A percentile compares a stretch with the other conserved stretches of the same genome.
Evolutionary conservation across 2,888 invertebrate species (phyloP).

Genomic region (Ephialtes manifestator): DNA sequence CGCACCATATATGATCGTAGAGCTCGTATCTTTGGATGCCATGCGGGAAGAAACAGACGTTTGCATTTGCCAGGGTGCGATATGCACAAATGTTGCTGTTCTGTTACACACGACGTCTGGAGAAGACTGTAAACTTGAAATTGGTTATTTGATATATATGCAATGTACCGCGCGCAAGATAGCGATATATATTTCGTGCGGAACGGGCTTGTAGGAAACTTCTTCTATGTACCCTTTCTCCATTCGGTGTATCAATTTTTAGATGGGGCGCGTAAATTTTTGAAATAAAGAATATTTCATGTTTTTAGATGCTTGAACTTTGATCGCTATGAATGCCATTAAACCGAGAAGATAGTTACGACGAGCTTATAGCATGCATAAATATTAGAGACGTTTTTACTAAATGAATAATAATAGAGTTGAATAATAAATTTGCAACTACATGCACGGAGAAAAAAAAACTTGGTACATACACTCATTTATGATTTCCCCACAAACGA

Average conservation of each 20-base stretch:
- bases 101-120: constrained; percentile 60
- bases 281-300: not conserved
- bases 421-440: not conserved
- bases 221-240: not conserved
- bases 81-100: constrained; percentile 56
- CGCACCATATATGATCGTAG: not conserved
- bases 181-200: constrained; percentile 27
- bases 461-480: not conserved
- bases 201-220: constrained; percentile 27
- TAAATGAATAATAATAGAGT: not conserved
- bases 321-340: not conserved
- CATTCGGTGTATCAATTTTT: constrained; percentile 17
- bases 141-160: constrained; percentile 73
- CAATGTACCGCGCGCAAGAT: not conserved
- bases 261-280: constrained; percentile 16
- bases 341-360: not conserved
- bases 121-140: constrained; percentile 78
- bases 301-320: not conserved
- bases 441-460: too few relatives aligned
- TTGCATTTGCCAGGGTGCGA: constrained; percentile 35
- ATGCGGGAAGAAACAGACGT: constrained; percentile 49
- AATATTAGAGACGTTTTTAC: not conserved
- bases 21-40: not conserved
- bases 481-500: too few relatives aligned
- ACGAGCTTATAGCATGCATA: not conserved